These are phyloP conservation scores for Malachius bipustulatus DNA, from an alignment of 2,888 invertebrate genomes.

Conservation along the genomic window DNA sequence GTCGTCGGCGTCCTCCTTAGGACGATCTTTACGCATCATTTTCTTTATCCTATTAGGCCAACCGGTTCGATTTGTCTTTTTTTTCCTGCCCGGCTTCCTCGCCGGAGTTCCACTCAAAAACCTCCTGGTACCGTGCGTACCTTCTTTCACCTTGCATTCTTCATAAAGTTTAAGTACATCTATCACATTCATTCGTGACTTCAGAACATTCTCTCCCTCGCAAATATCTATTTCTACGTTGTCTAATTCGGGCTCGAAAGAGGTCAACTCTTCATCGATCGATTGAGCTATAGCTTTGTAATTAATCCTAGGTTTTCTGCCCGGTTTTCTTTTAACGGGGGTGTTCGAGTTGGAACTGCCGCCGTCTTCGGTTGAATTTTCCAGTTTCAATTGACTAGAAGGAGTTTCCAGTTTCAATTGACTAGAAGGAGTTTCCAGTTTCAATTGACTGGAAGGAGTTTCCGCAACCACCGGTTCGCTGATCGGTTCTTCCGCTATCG, in stretches of 20 bases:
- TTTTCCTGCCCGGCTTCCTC: conserved; percentile 36
- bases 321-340: conserved; percentile 33
- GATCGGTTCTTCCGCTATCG: conserved; percentile 25
- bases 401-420: conserved; percentile 16
- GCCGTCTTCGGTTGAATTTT: conserved; percentile 15
- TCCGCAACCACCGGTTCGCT: conserved; percentile 16
- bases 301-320: conserved; percentile 32
- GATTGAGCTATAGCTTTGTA: conserved; percentile 34
- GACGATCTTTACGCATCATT: conserved; percentile 30
- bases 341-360: conserved; percentile 37
- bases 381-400: conserved; percentile 18
- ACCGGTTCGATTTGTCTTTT: conserved; percentile 66
- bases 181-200: conserved; percentile 24
- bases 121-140: conserved; percentile 6
- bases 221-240: not conserved
- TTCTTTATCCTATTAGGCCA: conserved; percentile 56
- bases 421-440: conserved; percentile 16
- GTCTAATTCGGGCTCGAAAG: not conserved
- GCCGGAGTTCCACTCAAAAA: conserved; percentile 33
- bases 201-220: conserved; percentile 32
- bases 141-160: conserved; percentile 36
- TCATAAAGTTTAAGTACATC: conserved; percentile 37
- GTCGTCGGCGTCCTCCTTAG: conserved; percentile 26
- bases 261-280: conserved; percentile 36
- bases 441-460: conserved; percentile 4